Conservation (phyloP, 2,797 vertebrate species). For the Serranus cabrilla region DNA sequence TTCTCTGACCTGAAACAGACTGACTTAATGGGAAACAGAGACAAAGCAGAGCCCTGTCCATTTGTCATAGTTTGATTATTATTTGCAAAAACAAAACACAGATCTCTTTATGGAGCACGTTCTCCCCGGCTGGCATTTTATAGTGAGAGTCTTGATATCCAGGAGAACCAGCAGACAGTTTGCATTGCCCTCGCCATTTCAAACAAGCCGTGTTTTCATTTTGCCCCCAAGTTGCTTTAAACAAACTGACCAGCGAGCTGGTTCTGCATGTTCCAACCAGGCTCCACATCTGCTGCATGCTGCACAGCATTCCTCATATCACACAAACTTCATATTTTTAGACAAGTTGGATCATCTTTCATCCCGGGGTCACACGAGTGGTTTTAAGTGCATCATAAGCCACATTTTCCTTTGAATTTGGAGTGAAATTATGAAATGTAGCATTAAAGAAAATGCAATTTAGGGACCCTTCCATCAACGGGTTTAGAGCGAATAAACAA, state of each 20-base stretch:
- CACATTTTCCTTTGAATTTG: no score
- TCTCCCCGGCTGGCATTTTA: conserved; percentile 52
- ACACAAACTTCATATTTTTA: conserved; percentile 33
- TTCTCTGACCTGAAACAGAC: conserved; percentile 25
- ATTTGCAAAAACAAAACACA: conserved; percentile 36
- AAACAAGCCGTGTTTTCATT: conserved; percentile 58
- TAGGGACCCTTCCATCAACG: no score
- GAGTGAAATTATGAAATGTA: no score
- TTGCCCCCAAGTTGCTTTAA: conserved; percentile 52
- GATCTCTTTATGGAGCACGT: conserved; percentile 17
- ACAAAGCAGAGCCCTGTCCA: conserved; percentile 16
- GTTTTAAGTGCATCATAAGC: conserved; percentile 28
- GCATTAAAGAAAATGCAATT: no score
- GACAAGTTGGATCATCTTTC: conserved; percentile 46
- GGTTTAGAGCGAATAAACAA: no score
- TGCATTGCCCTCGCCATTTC: conserved; percentile 46
- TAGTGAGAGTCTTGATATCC: conserved; percentile 43
- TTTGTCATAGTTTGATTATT: conserved; percentile 27
- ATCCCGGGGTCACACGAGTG: conserved; percentile 8
- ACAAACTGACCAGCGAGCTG: conserved; percentile 69
- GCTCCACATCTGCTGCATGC: conserved; percentile 75
- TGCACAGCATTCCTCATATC: conserved; percentile 59
- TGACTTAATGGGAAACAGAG: conserved; percentile 35
- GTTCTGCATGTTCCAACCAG: conserved; percentile 57
- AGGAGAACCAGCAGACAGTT: conserved; percentile 43